phyloP scores from a whole-genome alignment of 2,888 invertebrate genomes.

The Andricus quercusramuli region DNA sequence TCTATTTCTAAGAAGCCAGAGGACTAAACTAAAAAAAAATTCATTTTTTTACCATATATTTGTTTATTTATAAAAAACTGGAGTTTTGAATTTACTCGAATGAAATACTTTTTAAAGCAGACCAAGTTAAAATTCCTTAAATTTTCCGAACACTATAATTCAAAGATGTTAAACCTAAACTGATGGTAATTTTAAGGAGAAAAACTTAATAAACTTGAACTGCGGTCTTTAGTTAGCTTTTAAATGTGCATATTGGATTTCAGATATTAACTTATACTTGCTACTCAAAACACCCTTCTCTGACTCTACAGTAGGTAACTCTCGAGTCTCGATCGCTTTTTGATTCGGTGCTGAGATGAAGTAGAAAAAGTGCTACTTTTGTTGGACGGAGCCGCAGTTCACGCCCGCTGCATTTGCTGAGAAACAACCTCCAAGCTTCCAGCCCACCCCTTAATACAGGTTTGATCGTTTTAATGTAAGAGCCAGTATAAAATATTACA shows the following conservation, averaged over 20 bases:
- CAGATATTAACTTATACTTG: constrained; percentile 24
- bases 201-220: not conserved
- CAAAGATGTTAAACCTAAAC: not conserved
- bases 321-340: constrained; percentile 20
- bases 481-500: constrained; percentile 31
- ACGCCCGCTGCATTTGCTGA: constrained; percentile 19
- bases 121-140: not conserved
- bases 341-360: constrained; percentile 33
- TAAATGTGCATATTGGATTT: constrained; percentile 30
- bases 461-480: constrained; percentile 34
- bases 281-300: not conserved
- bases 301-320: not conserved
- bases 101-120: not conserved
- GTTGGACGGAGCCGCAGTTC: constrained; percentile 20
- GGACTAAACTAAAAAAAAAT: no score
- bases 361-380: constrained; percentile 40
- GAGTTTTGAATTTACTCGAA: not conserved
- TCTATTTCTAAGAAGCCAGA: no score
- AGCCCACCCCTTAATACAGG: constrained; percentile 1
- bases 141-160: not conserved
- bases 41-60: no score
- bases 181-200: not conserved
- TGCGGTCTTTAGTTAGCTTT: not conserved
- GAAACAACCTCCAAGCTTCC: not conserved
- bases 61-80: no score